Percentiles rank a stretch among this genome's conserved stretches.
Evolutionary conservation across 2,113 vertebrate species (phyloP).

Genomic region (Hyperoodon ampullatus): DNA sequence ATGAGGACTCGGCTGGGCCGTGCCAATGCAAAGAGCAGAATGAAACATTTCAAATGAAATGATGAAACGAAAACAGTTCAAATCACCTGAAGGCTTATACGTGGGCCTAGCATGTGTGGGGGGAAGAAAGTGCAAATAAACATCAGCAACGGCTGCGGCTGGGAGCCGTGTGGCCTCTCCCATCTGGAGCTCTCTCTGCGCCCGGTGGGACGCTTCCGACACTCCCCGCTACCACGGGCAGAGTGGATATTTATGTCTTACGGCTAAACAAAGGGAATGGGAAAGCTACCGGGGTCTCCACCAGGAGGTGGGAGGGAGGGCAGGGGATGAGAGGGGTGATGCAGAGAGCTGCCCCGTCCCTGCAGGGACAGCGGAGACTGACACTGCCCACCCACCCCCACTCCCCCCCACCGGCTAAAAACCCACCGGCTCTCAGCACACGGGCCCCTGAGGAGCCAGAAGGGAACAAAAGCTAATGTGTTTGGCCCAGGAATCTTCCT

Average conservation of each 20-base stretch:
- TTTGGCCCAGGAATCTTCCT: not conserved
- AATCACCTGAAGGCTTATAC: not conserved
- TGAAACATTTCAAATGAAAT: too few species aligned
- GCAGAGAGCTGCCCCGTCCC: not conserved
- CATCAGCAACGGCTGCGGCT: not conserved
- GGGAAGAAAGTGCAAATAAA: not conserved
- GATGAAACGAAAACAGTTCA: too few species aligned
- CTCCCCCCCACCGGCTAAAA: not conserved
- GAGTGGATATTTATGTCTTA: not conserved
- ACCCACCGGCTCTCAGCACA: not conserved
- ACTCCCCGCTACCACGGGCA: not conserved
- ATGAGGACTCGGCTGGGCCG: not conserved
- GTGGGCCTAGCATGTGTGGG: not conserved
- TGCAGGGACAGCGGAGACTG: not conserved
- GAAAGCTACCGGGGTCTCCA: not conserved
- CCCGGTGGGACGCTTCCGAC: not conserved
- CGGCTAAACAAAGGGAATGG: not conserved
- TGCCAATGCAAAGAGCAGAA: not conserved
- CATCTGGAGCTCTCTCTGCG: not conserved
- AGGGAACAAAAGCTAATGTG: not conserved
- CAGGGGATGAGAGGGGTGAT: rapidly evolving
- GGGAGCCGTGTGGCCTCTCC: not conserved
- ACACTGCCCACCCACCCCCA: rapidly evolving
- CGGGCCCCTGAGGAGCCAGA: rapidly evolving
- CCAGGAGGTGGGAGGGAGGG: not conserved